Evolutionary conservation across 2,113 vertebrate species (phyloP).

Genomic region (Chlamydotis undulata): DNA sequence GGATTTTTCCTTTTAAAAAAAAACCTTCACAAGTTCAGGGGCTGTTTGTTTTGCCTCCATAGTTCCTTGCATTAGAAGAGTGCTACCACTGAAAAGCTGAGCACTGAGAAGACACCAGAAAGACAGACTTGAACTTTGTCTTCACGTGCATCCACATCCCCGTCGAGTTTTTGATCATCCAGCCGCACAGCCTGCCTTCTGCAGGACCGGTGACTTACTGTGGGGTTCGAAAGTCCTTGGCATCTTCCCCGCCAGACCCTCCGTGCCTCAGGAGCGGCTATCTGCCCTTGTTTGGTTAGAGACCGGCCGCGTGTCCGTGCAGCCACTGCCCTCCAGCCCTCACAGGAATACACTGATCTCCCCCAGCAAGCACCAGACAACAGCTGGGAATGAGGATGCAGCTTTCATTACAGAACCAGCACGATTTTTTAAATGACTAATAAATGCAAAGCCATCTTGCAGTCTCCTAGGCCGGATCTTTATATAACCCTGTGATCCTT

Average conservation of each 20-base stretch:
- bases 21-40: background rate
- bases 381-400: slow-evolving; percentile 65
- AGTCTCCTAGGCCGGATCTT: background rate
- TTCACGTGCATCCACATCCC: background rate
- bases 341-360: slow-evolving; percentile 21
- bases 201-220: background rate
- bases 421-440: slow-evolving; percentile 10
- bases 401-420: background rate
- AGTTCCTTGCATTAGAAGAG: background rate
- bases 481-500: background rate
- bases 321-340: background rate
- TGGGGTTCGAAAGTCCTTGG: background rate
- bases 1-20: background rate
- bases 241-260: background rate
- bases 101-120: background rate
- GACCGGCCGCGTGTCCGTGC: background rate
- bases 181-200: background rate
- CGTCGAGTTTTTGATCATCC: background rate
- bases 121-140: background rate
- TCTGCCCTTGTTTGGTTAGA: slow-evolving; percentile 60
- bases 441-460: background rate
- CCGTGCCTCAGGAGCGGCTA: background rate
- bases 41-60: background rate
- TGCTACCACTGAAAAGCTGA: background rate
- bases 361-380: slow-evolving; percentile 17